These are phyloP conservation scores for Myathropa florea DNA, from an alignment of 2,888 invertebrate genomes.

Conservation along the genomic window DNA sequence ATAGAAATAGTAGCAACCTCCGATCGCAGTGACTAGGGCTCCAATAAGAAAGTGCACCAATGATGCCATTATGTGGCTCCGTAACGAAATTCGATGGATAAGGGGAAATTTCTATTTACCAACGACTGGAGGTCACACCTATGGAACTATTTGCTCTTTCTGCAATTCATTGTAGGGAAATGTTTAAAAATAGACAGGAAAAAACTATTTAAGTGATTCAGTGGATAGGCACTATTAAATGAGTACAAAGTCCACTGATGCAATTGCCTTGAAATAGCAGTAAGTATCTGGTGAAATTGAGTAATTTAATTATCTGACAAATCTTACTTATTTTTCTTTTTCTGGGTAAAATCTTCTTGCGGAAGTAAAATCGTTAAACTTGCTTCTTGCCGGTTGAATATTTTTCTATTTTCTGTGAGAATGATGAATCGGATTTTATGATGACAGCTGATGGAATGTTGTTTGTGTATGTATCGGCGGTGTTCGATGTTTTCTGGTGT, in stretches of 20 bases:
- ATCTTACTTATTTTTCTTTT: constrained; percentile 27
- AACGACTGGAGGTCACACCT: constrained; percentile 15
- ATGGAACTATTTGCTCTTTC: not conserved
- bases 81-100: not conserved
- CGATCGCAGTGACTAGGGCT: constrained; percentile 77
- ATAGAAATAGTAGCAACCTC: constrained; percentile 77
- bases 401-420: constrained; percentile 3
- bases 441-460: constrained; percentile 1
- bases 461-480: not conserved
- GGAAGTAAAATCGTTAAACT: not conserved
- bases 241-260: constrained; percentile 19
- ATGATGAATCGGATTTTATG: not conserved
- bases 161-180: constrained; percentile 12
- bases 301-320: not conserved
- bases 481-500: constrained; percentile 13
- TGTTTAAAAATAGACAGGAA: constrained; percentile 23
- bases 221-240: not conserved
- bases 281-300: not conserved
- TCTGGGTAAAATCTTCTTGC: not conserved
- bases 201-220: constrained; percentile 11
- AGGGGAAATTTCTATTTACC: not conserved
- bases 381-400: constrained; percentile 14
- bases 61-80: constrained; percentile 55
- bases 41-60: constrained; percentile 77
- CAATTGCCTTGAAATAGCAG: not conserved